Percentiles rank a stretch among this genome's conserved stretches.
Conservation (phyloP, 2,888 invertebrate species). For the Allolobophora icterica region DNA sequence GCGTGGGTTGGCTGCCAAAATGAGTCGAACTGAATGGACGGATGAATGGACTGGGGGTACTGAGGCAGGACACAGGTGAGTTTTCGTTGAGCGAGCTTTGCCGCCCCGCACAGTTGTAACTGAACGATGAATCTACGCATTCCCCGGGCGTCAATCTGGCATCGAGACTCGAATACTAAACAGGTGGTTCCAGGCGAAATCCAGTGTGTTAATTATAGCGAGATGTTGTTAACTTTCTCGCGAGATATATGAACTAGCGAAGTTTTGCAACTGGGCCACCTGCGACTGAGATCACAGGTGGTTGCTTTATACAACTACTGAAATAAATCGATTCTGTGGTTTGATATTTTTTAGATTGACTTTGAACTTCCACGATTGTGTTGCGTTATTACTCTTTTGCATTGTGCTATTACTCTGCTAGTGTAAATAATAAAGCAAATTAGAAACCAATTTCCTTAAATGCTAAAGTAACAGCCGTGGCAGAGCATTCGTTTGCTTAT, state of each 20-base stretch:
- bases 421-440: too few species aligned
- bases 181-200: neutral
- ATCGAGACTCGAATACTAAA: neutral
- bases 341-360: neutral
- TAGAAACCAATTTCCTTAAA: too few species aligned
- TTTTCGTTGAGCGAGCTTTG: neutral
- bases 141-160: neutral
- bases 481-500: too few species aligned
- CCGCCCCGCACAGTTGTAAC: neutral
- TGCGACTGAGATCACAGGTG: neutral
- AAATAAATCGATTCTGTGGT: neutral
- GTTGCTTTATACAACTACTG: neutral
- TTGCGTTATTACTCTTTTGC: too few species aligned
- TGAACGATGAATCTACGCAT: neutral
- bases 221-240: neutral
- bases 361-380: neutral
- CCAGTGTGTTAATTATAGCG: neutral
- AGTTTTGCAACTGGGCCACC: neutral
- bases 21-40: neutral
- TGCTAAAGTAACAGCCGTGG: too few species aligned
- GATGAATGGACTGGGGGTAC: neutral
- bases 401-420: too few species aligned
- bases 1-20: neutral
- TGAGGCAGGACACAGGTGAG: constrained; percentile 17
- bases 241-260: neutral